These are phyloP conservation scores for Paralvinella palmiformis DNA, from an alignment of 1,140 invertebrate species.

Conservation along the genomic window DNA sequence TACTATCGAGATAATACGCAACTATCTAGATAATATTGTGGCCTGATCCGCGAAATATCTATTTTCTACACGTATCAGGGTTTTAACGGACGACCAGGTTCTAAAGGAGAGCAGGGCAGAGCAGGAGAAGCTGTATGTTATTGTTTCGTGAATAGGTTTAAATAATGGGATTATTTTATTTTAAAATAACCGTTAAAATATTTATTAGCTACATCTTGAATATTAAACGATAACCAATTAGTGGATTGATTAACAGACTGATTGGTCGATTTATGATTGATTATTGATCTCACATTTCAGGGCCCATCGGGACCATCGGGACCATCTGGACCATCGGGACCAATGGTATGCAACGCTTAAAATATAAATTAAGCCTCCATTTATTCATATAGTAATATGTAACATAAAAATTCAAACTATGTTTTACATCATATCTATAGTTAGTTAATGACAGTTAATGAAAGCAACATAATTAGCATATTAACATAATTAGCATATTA, in stretches of 20 bases:
- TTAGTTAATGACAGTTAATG: not conserved
- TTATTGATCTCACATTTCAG: conserved; percentile 43
- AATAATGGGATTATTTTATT: not conserved
- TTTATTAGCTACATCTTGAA: not conserved
- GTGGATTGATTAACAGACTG: not conserved
- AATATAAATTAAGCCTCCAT: too few relatives aligned
- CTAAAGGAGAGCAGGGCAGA: conserved; percentile 26
- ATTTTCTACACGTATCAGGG: conserved; percentile 31
- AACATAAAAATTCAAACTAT: too few relatives aligned
- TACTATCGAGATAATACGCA: not conserved
- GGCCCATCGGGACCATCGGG: conserved; percentile 73
- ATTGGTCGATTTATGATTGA: not conserved
- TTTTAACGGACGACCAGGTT: conserved; percentile 27
- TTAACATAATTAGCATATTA: too few relatives aligned
- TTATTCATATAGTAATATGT: too few relatives aligned
- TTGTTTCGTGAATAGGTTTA: not conserved
- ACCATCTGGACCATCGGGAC: conserved; percentile 71
- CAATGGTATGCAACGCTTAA: not conserved
- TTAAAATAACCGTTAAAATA: not conserved
- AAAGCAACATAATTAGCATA: not conserved
- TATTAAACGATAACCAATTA: not conserved
- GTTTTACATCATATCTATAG: not conserved
- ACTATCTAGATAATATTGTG: not conserved
- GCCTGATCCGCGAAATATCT: not conserved
- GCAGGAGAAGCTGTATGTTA: conserved; percentile 33